Evolutionary conservation across 2,113 vertebrate genomes (phyloP), one percentile per base, ranked within the genome.

Genomic region (Eublepharis macularius): DNA sequence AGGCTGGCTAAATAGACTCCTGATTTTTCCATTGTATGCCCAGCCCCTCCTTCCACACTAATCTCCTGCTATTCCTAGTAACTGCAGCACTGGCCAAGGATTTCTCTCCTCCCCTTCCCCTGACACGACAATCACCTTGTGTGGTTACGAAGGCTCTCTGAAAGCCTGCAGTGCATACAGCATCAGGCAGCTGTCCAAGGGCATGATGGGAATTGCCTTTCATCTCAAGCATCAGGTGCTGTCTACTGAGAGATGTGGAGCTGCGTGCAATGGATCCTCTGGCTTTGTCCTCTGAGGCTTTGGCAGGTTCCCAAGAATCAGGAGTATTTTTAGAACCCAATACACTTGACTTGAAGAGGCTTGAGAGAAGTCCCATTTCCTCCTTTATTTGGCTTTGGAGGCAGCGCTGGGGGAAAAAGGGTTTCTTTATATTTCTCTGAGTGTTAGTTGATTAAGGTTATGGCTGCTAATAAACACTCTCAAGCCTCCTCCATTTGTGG

Each of bases 361-460:
- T 93, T 90, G 91, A 94, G 87, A 95, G 94, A 90, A 87, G 88
- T 93, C 89, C 87, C 87, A 89, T 93, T 93, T 93, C 92, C 87
- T 92, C 86, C 91, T 95, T 93, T 94, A 90, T 94, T 95, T 95
- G 94, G 93, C 91, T 93, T 94, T 92, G 87, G 91, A 94, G 83
- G 80, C 89, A 81, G 84, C 88, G 80, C 88, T 89, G 83, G 90
- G 87, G 90, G 73, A 32, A 16, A 88, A 86, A 32, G 43, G 24
- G 36, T 88, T 95, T 90, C 92, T 93, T 92, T 94, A 91, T 87
- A 84, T 91, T 88, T 94, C 86, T 87, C 89, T 91, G 91, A 94
- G 94, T 94, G 94, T 94, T 93, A 92, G 92, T 95, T 95, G 94
- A 94, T 93, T 91, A 94, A 93, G 91, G 88, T 95, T 93, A 90